A percentile compares a stretch with the other conserved stretches of the same genome.
These are phyloP conservation scores for Drosophila algonquin DNA, from an alignment of 2,888 invertebrate species.

Conservation along the genomic window DNA sequence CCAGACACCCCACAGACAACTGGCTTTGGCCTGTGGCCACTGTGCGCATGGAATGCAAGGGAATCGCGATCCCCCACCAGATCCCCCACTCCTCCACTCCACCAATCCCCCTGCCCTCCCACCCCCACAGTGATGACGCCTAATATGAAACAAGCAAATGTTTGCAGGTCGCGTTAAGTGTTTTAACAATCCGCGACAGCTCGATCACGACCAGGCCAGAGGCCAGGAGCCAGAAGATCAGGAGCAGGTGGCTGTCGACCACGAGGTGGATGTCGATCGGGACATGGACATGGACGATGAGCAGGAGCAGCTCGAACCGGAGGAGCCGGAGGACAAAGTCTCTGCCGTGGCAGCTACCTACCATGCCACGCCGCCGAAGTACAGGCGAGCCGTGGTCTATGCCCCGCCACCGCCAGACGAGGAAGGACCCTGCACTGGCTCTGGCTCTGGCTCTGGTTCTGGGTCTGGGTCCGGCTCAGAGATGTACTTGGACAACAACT, in stretches of 20 bases:
- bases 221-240: conserved; percentile 30
- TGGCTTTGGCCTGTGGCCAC: conserved; percentile 49
- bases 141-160: conserved; percentile 81
- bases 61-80: conserved; percentile 45
- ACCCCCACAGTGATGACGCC: conserved; percentile 75
- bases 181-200: conserved; percentile 66
- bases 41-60: conserved; percentile 70
- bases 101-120: conserved; percentile 16
- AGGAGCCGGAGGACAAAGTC: conserved; percentile 17
- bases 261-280: conserved; percentile 32
- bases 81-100: conserved; percentile 11
- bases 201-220: conserved; percentile 50
- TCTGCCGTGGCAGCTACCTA: conserved; percentile 23
- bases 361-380: conserved; percentile 59
- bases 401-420: conserved; percentile 57
- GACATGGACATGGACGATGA: conserved; percentile 25
- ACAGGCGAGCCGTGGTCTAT: conserved; percentile 63
- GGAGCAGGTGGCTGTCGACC: conserved; percentile 20
- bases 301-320: conserved; percentile 9
- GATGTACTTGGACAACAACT: conserved; percentile 64
- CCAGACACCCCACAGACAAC: conserved; percentile 19
- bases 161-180: conserved; percentile 82
- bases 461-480: conserved; percentile 40
- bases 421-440: conserved; percentile 9
- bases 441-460: conserved; percentile 28